Evolutionary conservation across 92 coral and sea anemone genomes (phyloP).

Genomic region (Porites cylindrica): DNA sequence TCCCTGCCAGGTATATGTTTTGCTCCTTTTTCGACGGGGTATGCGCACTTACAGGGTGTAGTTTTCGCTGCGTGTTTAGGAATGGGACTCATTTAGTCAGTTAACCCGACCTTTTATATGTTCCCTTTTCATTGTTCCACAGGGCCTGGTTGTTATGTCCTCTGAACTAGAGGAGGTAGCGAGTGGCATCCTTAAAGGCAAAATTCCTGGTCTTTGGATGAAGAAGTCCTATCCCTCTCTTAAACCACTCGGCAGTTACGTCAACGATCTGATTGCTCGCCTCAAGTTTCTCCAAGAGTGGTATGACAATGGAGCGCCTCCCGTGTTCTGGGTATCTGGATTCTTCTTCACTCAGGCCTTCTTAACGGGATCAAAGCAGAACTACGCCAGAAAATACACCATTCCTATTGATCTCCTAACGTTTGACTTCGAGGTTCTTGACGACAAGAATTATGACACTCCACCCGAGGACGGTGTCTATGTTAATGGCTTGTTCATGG

Average conservation of each 20-base stretch:
- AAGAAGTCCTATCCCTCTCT: conserved; percentile 98
- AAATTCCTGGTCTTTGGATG: conserved; percentile 99
- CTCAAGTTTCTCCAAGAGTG: conserved; percentile 97
- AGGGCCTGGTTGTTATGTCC: conserved; percentile 99
- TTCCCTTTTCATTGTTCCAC: neutral
- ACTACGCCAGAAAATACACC: conserved; percentile 97
- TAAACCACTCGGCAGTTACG: conserved; percentile 97
- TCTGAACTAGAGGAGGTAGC: conserved; percentile 97
- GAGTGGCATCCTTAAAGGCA: conserved; percentile 89
- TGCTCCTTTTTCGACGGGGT: too few species aligned
- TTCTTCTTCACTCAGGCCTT: conserved; percentile 99
- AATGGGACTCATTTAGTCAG: neutral
- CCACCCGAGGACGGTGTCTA: conserved; percentile 99
- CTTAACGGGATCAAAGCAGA: conserved; percentile 98
- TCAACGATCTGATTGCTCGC: conserved; percentile 92
- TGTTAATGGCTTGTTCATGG: conserved; percentile 94
- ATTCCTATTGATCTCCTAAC: conserved; percentile 96
- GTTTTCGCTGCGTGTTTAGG: neutral
- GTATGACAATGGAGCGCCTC: conserved; percentile 95
- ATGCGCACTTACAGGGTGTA: too few species aligned
- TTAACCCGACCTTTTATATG: too few species aligned
- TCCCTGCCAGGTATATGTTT: too few species aligned
- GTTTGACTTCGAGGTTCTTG: conserved; percentile 92
- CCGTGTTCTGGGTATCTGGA: conserved; percentile 97
- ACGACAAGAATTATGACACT: conserved; percentile 88